A percentile compares a stretch with the other conserved stretches of the same genome.
Evolutionary conservation across 2,797 vertebrate genomes (phyloP).

Genomic region (Cossypha heuglini): DNA sequence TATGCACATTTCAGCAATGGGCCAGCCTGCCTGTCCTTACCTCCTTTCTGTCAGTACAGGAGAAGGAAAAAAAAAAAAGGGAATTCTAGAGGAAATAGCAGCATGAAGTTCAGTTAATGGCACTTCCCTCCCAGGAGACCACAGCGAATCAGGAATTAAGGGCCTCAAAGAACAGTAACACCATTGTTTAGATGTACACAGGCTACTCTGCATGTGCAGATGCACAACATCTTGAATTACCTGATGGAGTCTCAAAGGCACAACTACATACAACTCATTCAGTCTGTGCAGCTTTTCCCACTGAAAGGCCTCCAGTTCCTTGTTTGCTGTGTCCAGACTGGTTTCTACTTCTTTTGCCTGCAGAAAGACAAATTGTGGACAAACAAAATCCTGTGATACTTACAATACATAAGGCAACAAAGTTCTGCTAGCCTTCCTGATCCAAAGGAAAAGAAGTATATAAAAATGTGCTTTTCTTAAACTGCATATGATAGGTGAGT

Average conservation of each 20-base stretch:
- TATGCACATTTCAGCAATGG: background rate
- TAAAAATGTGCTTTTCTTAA: background rate
- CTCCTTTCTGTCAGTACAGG: background rate
- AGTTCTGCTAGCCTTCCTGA: background rate
- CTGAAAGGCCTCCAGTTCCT: conserved; percentile 84
- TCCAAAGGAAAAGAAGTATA: background rate
- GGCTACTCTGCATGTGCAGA: background rate
- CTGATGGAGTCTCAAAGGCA: conserved; percentile 90
- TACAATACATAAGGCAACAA: background rate
- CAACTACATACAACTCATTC: conserved; percentile 85
- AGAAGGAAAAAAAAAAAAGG: background rate
- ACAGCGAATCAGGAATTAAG: background rate
- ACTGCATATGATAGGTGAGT: background rate
- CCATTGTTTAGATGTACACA: background rate
- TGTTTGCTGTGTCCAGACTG: conserved; percentile 73
- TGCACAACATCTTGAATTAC: conserved; percentile 65
- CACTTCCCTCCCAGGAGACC: background rate
- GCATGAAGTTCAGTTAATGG: background rate
- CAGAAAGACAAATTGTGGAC: background rate
- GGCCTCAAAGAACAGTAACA: background rate
- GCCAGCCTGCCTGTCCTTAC: background rate
- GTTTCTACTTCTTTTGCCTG: conserved; percentile 80
- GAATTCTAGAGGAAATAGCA: background rate
- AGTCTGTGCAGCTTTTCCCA: conserved; percentile 89
- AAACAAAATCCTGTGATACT: background rate